Evolutionary conservation across 2,888 invertebrate species (phyloP), one percentile per base, ranked within the genome.

Genomic region (Sipha maydis): DNA sequence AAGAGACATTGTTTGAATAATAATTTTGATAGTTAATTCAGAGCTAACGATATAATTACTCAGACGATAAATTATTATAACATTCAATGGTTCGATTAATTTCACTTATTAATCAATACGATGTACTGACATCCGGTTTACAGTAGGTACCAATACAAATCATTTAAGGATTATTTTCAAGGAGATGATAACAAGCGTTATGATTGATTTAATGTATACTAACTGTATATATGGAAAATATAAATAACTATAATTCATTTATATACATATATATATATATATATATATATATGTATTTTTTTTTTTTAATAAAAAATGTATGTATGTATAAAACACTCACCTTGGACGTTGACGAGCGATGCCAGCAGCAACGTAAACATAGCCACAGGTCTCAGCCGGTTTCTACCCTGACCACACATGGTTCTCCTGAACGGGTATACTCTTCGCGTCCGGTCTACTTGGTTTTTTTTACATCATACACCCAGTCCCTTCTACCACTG

Each of bases 391-490:
- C 73, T 38, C 17, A 75, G 88, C 31, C 31, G 80, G 48, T 56
- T 86, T 34, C 31, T 48, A 71, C 54, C 79, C 71, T 41, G 86
- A 80, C 75, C 73, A 34, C 88, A 67, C 88, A 88, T 82, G 73
- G 75, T 82, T 76, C 61, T 82, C 31, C 61, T 38, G 67, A 77
- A 77, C 69, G 77, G 85, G 48, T 76, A 21, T 38, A 21, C 48
- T 85, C 77, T 85, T 85, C 67, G 78, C 25, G 69, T 78, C 69
- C 85, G 48, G 31, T 78, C 11, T 69, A 69, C 69, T 34, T n/a
- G 78, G 85, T 34, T 69, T 67, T 71, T 34, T 75, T 85, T 69
- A 85, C 85, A 78, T 85, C 78, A 85, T 85, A 85, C 67, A 9
- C 48, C 48, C 28, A 67, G 31, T 85, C 34, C 67, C 67, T 77